Base-by-base conservation (phyloP, 2,797 vertebrate genomes). In the Cyclopterus lumpus region DNA sequence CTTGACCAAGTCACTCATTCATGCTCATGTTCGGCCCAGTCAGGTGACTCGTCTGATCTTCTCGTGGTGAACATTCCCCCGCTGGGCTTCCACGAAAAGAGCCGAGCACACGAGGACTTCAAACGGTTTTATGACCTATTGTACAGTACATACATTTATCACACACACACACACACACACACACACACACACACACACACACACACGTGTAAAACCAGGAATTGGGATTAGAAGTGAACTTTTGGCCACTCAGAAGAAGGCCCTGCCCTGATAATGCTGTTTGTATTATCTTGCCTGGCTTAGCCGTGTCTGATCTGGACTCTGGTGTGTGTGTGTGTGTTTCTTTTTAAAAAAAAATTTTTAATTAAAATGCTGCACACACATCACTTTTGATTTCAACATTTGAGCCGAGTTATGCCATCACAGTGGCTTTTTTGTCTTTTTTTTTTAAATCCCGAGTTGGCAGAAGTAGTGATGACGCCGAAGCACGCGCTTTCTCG, bases 41-140 rank as follows among this genome's bases (percentile, higher is more conserved):
- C 92, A 92, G 87, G 82, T 93, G 85, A 91, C 84, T 66, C 6
- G 70, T 64, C 86, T 84, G 55, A 80, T 85, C 74, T 79, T 84
- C 84, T 84, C 40, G 80, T 60, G 67, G 53, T 24, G 79, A 80
- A 78, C 76, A 49, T 62, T 66, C 86, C 88, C 87, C 18, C 12
- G 64, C 42, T 85, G 79, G 53, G 66, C 85, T 92, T 88, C 85
- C 78, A 80, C 30, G 76, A 77, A 88, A 76, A 67, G 24, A 62
- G 55, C 10, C 3, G 3, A 81, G 65, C 48, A 6, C 74, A 81
- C 1, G 3, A 85, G 69, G 65, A 87, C 75, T 77, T 88, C 73
- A 86, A 67, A 82, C 15, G 1, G 5, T 73, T 91, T 88, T 84
- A 88, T 81, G 54, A 71, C 24, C 77, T 26, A 73, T 79, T 81